These are phyloP conservation scores for Leucoma salicis DNA, from an alignment of 2,888 invertebrate species.

Conservation along the genomic window DNA sequence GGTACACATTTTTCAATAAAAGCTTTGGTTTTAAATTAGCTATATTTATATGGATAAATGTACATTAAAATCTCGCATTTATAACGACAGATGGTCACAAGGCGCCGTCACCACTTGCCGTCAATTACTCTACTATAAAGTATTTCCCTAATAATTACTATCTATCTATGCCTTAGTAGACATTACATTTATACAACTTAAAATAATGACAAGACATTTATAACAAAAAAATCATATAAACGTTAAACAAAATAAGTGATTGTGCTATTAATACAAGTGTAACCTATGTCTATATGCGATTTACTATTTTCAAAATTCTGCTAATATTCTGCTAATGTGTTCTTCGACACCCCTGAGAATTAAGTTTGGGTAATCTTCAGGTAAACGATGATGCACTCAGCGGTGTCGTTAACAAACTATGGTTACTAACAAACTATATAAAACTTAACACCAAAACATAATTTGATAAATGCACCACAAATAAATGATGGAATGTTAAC, in stretches of 20 bases:
- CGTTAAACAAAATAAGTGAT: slow-evolving; percentile 62
- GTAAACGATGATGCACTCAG: no score
- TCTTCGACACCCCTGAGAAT: not conserved
- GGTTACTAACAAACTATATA: slow-evolving; percentile 31
- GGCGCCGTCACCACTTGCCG: slow-evolving; percentile 26
- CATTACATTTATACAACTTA: slow-evolving; percentile 81
- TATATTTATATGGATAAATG: no score
- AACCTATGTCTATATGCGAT: slow-evolving; percentile 44
- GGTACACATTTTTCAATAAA: no score
- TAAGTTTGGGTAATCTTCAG: no score
- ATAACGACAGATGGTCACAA: slow-evolving; percentile 1
- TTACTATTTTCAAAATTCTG: slow-evolving; percentile 49
- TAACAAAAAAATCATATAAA: slow-evolving; percentile 67
- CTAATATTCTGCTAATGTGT: slow-evolving; percentile 41
- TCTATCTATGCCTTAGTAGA: slow-evolving; percentile 78
- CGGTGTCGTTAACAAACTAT: no score
- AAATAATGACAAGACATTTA: slow-evolving; percentile 80
- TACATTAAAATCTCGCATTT: no score
- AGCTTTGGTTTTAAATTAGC: no score
- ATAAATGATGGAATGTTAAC: slow-evolving; percentile 17
- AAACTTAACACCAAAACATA: slow-evolving; percentile 33
- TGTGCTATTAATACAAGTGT: slow-evolving; percentile 72
- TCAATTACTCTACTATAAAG: slow-evolving; percentile 55
- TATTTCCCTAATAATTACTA: slow-evolving; percentile 77
- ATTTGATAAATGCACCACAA: slow-evolving; percentile 12